Evolutionary conservation across 2,113 vertebrate species (phyloP).

Genomic region (Actenoides hombroni): DNA sequence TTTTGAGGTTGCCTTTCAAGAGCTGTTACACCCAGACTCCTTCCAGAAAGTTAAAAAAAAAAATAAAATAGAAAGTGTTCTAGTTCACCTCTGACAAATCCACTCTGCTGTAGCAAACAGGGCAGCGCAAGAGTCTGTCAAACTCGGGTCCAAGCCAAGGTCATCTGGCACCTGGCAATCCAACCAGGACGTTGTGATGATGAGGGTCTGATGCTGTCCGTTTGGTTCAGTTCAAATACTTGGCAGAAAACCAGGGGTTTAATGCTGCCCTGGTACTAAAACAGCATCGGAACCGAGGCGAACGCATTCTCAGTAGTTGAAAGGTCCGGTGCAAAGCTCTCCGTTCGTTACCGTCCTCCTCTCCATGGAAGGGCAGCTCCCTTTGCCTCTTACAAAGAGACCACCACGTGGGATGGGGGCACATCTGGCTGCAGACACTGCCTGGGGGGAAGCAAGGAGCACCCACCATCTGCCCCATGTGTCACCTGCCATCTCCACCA

Average conservation of each 20-base stretch:
- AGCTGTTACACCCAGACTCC: background rate
- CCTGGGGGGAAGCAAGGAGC: background rate
- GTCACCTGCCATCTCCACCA: background rate
- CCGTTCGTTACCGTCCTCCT: background rate
- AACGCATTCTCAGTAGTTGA: background rate
- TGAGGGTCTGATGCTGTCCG: background rate
- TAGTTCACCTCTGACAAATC: background rate
- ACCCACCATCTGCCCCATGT: background rate
- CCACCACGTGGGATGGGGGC: fast-evolving
- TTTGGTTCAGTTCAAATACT: background rate
- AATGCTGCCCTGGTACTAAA: background rate
- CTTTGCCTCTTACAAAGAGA: background rate
- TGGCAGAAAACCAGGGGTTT: background rate
- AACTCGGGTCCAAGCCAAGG: background rate
- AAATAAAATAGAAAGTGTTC: background rate
- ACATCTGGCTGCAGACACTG: fast-evolving
- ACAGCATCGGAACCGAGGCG: background rate
- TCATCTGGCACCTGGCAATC: background rate
- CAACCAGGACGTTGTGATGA: fast-evolving
- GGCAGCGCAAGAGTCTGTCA: background rate
- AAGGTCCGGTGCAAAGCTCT: background rate
- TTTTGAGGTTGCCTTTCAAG: background rate
- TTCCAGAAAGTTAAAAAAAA: background rate
- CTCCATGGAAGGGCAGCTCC: background rate
- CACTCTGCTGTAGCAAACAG: background rate